phyloP scores from a whole-genome alignment of 2,113 vertebrate species.

The Crotalus helleri region DNA sequence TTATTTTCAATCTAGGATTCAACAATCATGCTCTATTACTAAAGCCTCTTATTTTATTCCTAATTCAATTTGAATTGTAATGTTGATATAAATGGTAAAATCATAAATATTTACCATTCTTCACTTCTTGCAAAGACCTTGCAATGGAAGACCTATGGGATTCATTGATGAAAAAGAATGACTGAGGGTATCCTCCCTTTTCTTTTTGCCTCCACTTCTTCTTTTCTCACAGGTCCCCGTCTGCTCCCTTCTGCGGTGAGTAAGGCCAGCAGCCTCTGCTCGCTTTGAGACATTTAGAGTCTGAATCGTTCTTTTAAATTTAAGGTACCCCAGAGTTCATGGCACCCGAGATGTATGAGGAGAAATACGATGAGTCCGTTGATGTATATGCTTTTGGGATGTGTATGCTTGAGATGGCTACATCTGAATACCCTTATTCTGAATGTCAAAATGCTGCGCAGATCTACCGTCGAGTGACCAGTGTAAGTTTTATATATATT shows the following conservation, averaged over 20 bases:
- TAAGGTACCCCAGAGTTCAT: slow-evolving; percentile 99
- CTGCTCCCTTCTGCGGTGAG: slow-evolving; percentile 74
- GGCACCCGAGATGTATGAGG: slow-evolving; percentile 99
- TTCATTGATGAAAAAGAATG: slow-evolving; percentile 76
- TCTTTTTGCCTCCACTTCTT: slow-evolving; percentile 72
- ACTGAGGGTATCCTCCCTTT: slow-evolving; percentile 82
- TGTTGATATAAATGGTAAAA: accelerated
- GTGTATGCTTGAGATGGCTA: slow-evolving; percentile 99
- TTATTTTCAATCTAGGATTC: slow-evolving; percentile 45
- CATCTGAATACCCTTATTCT: slow-evolving; percentile 97
- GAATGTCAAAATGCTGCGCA: slow-evolving; percentile 98
- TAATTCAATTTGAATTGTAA: background rate
- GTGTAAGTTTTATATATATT: slow-evolving; percentile 79
- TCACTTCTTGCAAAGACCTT: slow-evolving; percentile 74
- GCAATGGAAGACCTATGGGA: slow-evolving; percentile 80
- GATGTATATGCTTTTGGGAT: slow-evolving; percentile 99
- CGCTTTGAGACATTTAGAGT: slow-evolving; percentile 83
- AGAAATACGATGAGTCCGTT: slow-evolving; percentile 98
- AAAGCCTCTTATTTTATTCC: slow-evolving; percentile 21
- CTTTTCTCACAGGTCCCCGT: slow-evolving; percentile 67
- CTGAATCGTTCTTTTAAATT: slow-evolving; percentile 87
- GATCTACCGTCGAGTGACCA: slow-evolving; percentile 99
- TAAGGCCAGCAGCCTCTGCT: slow-evolving; percentile 79
- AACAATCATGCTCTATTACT: background rate
- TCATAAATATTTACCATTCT: slow-evolving; percentile 4